Conservation (phyloP, 2,113 vertebrate species). For the Pongo abelii region DNA sequence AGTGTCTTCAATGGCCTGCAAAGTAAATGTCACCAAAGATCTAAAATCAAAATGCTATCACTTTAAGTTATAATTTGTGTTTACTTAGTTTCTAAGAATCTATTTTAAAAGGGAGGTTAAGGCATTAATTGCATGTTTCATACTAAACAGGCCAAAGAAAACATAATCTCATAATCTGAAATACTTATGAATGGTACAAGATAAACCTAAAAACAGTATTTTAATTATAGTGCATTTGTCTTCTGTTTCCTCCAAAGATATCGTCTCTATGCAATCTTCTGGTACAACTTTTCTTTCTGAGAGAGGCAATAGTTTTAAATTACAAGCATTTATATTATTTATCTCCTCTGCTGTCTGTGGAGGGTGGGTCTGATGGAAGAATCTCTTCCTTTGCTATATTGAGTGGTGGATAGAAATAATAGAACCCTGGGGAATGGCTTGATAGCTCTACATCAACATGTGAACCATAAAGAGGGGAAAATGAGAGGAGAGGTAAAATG, state of each 20-base stretch:
- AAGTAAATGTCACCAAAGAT: neutral
- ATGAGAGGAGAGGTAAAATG: neutral
- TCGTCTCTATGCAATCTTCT: neutral
- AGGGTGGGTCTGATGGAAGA: neutral
- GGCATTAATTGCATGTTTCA: neutral
- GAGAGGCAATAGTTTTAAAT: neutral
- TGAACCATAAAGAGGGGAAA: neutral
- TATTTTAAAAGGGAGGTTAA: neutral
- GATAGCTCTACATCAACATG: neutral
- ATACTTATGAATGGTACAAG: neutral
- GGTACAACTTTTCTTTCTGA: neutral
- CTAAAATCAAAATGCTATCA: neutral
- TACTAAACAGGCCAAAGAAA: neutral
- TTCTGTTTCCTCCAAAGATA: neutral
- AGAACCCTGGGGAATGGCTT: neutral
- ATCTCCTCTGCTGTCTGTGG: neutral
- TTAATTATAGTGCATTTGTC: neutral
- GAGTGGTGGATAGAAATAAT: neutral
- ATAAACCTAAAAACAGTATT: neutral
- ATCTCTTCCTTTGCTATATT: neutral
- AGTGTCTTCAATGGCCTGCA: neutral
- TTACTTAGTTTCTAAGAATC: neutral
- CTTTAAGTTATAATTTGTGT: neutral
- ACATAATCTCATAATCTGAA: constrained; percentile 15
- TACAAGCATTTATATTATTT: neutral